Percentiles rank a stretch among this genome's conserved stretches.
These are phyloP conservation scores for Cynaeus angustus DNA, from an alignment of 2,888 invertebrate species.

Conservation along the genomic window DNA sequence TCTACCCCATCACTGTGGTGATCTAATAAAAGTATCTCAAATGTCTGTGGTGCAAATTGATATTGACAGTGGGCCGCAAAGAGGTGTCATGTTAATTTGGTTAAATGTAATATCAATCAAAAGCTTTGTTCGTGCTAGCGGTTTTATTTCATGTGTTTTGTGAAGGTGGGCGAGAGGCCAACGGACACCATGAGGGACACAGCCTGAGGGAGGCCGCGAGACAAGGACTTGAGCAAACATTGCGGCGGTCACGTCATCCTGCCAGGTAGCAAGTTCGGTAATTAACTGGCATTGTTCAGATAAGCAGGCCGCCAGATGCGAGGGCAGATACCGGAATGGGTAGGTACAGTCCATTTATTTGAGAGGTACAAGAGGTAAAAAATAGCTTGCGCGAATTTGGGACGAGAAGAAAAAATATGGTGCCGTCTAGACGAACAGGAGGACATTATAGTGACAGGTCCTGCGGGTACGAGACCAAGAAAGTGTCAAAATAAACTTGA, in stretches of 20 bases:
- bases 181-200: slow-evolving; percentile 39
- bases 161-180: slow-evolving; percentile 41
- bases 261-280: slow-evolving; percentile 68
- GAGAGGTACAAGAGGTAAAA: slow-evolving; percentile 15
- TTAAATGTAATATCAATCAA: slow-evolving; percentile 28
- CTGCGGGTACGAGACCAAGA: not conserved
- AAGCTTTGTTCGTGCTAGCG: slow-evolving; percentile 8
- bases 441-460: not conserved
- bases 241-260: slow-evolving; percentile 64
- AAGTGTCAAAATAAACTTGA: not conserved
- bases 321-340: slow-evolving; percentile 56
- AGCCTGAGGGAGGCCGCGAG: slow-evolving; percentile 45
- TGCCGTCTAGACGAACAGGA: not conserved
- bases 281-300: slow-evolving; percentile 69
- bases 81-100: slow-evolving; percentile 15
- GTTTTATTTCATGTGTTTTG: slow-evolving; percentile 34
- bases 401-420: slow-evolving; percentile 9
- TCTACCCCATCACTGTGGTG: not conserved
- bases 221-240: slow-evolving; percentile 61
- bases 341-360: slow-evolving; percentile 19
- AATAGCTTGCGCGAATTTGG: slow-evolving; percentile 20
- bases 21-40: slow-evolving; percentile 5
- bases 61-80: slow-evolving; percentile 5
- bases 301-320: slow-evolving; percentile 64
- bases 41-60: slow-evolving; percentile 24